phyloP scores from a whole-genome alignment of 2,113 vertebrate genomes.

The Hypocryptadius cinnamomeus region DNA sequence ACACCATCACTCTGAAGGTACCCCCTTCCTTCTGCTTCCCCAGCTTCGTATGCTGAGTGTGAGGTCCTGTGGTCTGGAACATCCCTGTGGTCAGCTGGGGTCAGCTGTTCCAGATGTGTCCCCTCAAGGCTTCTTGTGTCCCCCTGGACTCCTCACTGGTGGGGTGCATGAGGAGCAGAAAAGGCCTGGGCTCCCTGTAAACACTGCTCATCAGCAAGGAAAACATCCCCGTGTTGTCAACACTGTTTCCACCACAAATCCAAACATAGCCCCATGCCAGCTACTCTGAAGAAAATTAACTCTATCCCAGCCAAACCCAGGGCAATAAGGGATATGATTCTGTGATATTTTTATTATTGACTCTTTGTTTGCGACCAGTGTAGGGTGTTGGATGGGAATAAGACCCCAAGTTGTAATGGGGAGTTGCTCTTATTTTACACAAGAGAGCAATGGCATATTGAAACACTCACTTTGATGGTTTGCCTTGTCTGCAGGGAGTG shows the following conservation, averaged over 20 bases:
- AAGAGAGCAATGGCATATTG: constrained; percentile 41
- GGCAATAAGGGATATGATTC: background rate
- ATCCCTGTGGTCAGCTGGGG: background rate
- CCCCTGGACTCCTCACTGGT: background rate
- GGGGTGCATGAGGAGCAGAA: background rate
- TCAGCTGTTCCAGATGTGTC: background rate
- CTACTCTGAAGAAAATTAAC: background rate
- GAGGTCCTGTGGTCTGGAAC: background rate
- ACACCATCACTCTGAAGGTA: background rate
- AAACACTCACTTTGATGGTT: constrained; percentile 35
- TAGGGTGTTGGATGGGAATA: background rate
- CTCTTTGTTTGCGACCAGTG: background rate
- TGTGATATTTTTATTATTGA: background rate
- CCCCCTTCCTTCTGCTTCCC: background rate
- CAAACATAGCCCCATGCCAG: background rate
- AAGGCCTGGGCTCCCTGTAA: background rate
- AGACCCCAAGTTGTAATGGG: background rate
- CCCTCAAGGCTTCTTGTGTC: background rate
- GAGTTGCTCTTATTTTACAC: constrained; percentile 32
- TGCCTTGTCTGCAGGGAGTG: constrained; percentile 36
- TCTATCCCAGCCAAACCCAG: background rate
- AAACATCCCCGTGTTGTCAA: background rate
- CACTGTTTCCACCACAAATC: background rate
- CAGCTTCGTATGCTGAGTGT: background rate
- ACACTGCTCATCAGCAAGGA: background rate